Evolutionary conservation across 2,113 vertebrate genomes (phyloP), one percentile per base, ranked within the genome.

Genomic region (Equus quagga): DNA sequence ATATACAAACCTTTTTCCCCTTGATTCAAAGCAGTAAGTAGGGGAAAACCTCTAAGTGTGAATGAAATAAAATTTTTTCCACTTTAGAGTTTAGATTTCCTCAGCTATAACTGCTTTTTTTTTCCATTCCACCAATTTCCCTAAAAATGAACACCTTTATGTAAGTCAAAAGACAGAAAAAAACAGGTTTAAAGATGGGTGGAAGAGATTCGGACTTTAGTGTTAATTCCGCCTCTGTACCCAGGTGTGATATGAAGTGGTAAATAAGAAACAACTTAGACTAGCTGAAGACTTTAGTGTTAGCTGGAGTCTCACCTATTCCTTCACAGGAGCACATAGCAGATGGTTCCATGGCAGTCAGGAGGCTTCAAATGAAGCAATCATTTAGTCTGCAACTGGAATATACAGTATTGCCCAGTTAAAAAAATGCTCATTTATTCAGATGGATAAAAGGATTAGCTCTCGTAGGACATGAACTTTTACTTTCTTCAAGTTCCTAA

Each of bases 341-440:
- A 99, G 98, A 99, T 98, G 99, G 98, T 95, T 98, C 97, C 98
- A 98, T 95, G 97, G 98, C 98, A 98, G 98, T 98, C 97, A 96
- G 98, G 98, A 99, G 98, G 98, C 98, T 99, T 99, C 97, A 98
- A 99, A 98, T 96, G 98, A 98, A 98, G 98, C 97, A 97, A 98
- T 98, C 97, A 98, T 98, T 99, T 98, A 98, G 97, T 97, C 94
- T 98, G 96, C 98, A 98, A 98, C 98, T 99, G 98, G 98, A 98
- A 98, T 97, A 98, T 96, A 97, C 98, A 98, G 96, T 91, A 97
- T 83, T 94, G 98, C 97, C 98, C 98, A 97, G 97, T 98, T 98
- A 99, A 98, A 98, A 98, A 99, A 98, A 98, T 96, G 97, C 97
- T 98, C 98, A 97, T 99, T 99, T 98, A 98, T 99, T 99, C 97